Base-by-base conservation (phyloP, 1,140 invertebrate genomes). In the Drosophila sp. region DNA sequence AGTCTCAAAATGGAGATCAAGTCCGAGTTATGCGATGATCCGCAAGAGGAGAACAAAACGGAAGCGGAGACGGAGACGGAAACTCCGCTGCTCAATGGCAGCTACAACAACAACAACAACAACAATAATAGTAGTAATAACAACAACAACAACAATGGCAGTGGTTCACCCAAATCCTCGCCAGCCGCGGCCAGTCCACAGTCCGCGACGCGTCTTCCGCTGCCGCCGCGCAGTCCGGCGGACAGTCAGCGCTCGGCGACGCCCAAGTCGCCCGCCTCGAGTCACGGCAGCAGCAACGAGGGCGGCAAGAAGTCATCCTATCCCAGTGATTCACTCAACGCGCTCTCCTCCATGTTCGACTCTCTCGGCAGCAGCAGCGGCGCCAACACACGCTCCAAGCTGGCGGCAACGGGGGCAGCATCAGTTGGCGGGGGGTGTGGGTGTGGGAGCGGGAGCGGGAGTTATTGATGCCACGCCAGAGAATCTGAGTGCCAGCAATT, bases 331-430 rank as follows among this genome's bases (percentile, higher is more conserved):
- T 97, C 96, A 72, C 93, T 97, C 11, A 96, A 96, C 8, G 96
- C 96, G 0, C 92, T 97, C 0, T 97, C 96, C 3, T 97, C 96
- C 13, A 97, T 97, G 96, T 97, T 97, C 76, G 96, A 97, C 91
- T 91, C 90, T 1, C 43, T 91, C n/a, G 90, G 90, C 72, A 90
- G 87, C 45, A 71, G 69, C 50, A 64, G 58, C 51, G 21, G 54
- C 29, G 58, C 78, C 38, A 78, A 79, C n/a, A 78, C 76, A 0
- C 51, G 84, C 6, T 76, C 83, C 11, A 89, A 89, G 21, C 54
- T 84, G 21, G 76, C 86, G 1, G 84, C 84, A 0, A 76, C 81
- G 0, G 83, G 72, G 0, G 67, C 77, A 0, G 69, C 76, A 4
- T 64, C 66, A 1, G 75, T 21, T 58, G 0, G 78, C 54, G 3